These are phyloP conservation scores for Melinopterus prodromus DNA, from an alignment of 2,888 invertebrate genomes.

Conservation along the genomic window DNA sequence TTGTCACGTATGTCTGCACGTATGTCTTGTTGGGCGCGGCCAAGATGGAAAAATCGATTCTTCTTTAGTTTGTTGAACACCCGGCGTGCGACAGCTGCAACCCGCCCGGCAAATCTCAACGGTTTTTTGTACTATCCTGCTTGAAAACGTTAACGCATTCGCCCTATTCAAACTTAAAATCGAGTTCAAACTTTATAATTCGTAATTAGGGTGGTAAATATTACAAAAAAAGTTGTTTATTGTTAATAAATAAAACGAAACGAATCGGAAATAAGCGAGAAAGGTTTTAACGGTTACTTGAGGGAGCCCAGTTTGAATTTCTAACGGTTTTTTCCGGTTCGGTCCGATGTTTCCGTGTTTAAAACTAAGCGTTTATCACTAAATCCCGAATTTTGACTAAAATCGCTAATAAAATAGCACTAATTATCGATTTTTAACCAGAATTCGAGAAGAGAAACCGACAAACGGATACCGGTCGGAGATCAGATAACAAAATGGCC, in stretches of 20 bases:
- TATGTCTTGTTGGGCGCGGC: background rate
- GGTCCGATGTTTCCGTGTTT: background rate
- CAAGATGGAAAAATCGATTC: background rate
- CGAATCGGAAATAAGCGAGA: background rate
- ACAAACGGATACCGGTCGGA: background rate
- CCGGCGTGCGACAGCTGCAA: background rate
- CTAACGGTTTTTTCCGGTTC: background rate
- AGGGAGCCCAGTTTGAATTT: background rate
- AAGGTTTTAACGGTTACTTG: background rate
- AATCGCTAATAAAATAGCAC: background rate
- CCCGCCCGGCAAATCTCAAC: background rate
- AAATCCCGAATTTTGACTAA: background rate
- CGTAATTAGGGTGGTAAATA: no score
- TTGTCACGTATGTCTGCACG: background rate
- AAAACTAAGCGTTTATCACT: background rate
- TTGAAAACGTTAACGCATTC: background rate
- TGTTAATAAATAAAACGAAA: background rate
- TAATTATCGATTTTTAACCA: background rate
- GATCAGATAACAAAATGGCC: conserved; percentile 30
- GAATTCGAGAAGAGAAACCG: background rate
- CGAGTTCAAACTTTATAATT: background rate
- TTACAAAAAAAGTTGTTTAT: background rate
- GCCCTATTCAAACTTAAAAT: background rate
- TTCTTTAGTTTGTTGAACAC: background rate
- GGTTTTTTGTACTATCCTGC: background rate